A percentile compares a stretch with the other conserved stretches of the same genome.
phyloP scores from a whole-genome alignment of 2,797 vertebrate genomes.

The Gila robusta region DNA sequence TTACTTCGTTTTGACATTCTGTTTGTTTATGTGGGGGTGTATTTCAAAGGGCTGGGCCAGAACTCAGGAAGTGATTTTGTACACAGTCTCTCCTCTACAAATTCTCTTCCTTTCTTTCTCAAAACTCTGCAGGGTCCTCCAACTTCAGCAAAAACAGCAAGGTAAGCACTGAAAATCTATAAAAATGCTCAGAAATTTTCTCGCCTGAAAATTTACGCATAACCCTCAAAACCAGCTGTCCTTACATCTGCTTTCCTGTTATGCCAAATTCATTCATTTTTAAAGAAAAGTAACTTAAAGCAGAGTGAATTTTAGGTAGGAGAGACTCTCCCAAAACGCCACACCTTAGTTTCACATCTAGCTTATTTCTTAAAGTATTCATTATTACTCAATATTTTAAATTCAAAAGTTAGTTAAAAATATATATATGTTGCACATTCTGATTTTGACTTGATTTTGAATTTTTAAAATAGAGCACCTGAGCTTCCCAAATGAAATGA shows the following conservation, averaged over 20 bases:
- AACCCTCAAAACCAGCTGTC: neutral
- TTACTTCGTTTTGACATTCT: neutral
- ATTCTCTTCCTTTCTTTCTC: constrained; percentile 53
- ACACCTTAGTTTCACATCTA: neutral
- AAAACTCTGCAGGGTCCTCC: neutral
- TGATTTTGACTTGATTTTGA: neutral
- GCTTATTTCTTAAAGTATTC: neutral
- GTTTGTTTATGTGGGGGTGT: constrained; percentile 41
- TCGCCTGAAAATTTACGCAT: neutral
- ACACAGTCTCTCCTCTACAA: constrained; percentile 25
- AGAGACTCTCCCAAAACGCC: neutral
- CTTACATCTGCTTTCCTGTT: neutral
- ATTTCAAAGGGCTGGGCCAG: constrained; percentile 65
- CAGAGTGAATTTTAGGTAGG: neutral
- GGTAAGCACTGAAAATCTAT: constrained; percentile 35
- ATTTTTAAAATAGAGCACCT: neutral
- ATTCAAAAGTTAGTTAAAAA: neutral
- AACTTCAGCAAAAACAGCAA: constrained; percentile 30
- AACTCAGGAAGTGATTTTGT: constrained; percentile 68
- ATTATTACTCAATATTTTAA: neutral
- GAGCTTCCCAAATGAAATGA: neutral
- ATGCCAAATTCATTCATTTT: neutral
- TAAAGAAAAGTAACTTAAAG: neutral
- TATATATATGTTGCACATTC: neutral
- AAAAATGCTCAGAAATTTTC: neutral